Conservation (phyloP, 2,888 invertebrate species). For the Synergus japonicus region DNA sequence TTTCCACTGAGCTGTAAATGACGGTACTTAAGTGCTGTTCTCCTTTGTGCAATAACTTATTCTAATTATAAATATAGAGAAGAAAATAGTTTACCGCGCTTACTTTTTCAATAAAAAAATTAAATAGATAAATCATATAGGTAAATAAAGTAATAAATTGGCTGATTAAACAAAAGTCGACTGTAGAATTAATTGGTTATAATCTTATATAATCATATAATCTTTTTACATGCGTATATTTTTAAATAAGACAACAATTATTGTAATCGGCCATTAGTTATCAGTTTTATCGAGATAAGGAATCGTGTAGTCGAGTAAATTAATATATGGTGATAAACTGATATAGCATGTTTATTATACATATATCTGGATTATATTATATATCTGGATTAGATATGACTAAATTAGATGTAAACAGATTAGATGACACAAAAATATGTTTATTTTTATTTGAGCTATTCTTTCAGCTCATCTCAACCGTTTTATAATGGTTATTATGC, state of each 20-base stretch:
- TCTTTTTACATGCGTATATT: background rate
- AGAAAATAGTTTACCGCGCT: background rate
- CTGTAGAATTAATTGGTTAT: background rate
- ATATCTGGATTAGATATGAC: background rate
- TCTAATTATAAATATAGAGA: conserved; percentile 25
- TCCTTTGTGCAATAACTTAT: conserved; percentile 13
- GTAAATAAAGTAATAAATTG: background rate
- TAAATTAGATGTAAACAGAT: background rate
- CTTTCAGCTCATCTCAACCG: background rate
- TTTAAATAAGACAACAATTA: background rate
- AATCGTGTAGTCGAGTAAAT: background rate
- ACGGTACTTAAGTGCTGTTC: conserved; percentile 20
- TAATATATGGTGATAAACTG: background rate
- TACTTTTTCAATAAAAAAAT: background rate
- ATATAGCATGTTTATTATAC: background rate
- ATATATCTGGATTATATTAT: background rate
- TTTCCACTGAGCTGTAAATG: conserved; percentile 21
- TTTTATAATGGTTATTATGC: background rate
- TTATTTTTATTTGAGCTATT: background rate
- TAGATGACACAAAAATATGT: background rate
- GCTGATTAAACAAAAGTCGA: no score
- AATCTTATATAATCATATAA: background rate
- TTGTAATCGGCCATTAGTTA: conserved; percentile 13
- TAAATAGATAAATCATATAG: background rate
- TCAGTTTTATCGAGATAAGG: conserved; percentile 18